phyloP scores from a whole-genome alignment of 2,113 vertebrate genomes.

The Scolopax mira region DNA sequence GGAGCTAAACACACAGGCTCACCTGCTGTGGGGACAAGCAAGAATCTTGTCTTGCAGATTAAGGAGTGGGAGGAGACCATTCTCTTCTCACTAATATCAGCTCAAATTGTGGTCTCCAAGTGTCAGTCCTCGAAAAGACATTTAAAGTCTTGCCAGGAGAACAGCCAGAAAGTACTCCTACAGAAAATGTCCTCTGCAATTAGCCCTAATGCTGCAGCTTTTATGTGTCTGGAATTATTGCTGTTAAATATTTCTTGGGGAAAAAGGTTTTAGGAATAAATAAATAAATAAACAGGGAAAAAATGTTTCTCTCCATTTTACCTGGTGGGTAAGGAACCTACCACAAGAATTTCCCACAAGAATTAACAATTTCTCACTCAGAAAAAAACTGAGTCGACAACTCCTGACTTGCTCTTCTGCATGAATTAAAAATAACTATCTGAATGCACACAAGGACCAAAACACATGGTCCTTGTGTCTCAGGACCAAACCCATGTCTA shows the following conservation, averaged over 20 bases:
- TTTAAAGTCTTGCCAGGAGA: constrained; percentile 20
- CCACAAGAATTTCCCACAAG: too few species aligned
- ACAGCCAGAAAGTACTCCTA: constrained; percentile 23
- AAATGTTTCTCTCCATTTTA: not conserved
- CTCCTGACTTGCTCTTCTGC: not conserved
- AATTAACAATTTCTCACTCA: not conserved
- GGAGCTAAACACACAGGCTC: not conserved
- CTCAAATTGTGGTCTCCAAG: constrained; percentile 29
- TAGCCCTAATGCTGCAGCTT: not conserved
- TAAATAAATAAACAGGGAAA: not conserved
- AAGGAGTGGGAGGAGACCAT: constrained; percentile 17
- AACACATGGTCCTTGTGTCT: not conserved
- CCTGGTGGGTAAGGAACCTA: too few species aligned
- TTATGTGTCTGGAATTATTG: not conserved
- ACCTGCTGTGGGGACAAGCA: not conserved
- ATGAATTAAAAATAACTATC: not conserved
- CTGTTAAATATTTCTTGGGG: not conserved
- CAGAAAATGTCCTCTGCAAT: not conserved
- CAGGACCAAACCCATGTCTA: not conserved
- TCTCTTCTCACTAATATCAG: not conserved
- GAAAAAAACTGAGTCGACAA: not conserved
- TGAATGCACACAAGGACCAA: not conserved
- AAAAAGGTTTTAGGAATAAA: not conserved
- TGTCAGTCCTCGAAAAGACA: not conserved
- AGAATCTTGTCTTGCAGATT: not conserved